Percentiles rank a stretch among this genome's conserved stretches.
These are phyloP conservation scores for Etheostoma perlongum DNA, from an alignment of 2,797 vertebrate species.

Conservation along the genomic window DNA sequence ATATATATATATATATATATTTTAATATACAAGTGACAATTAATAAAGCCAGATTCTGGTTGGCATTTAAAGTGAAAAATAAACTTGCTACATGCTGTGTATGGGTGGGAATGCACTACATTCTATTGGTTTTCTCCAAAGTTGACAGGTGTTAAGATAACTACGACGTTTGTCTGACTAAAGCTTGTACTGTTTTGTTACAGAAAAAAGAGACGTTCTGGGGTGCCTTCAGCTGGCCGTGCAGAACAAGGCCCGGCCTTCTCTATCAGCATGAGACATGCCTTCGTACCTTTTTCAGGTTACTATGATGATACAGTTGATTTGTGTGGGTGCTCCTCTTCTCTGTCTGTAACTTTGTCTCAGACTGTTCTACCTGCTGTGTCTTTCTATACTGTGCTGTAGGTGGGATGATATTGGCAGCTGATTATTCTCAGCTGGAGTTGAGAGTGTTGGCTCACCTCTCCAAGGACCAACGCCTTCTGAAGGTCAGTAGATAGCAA, in stretches of 20 bases:
- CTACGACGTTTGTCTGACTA: neutral
- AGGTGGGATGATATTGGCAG: slow-evolving; percentile 96
- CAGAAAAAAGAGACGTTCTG: slow-evolving; percentile 64
- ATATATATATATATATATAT: too few species aligned
- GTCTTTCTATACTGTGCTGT: slow-evolving; percentile 34
- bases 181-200: slow-evolving; percentile 10
- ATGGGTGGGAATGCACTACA: neutral
- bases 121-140: neutral
- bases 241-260: slow-evolving; percentile 85
- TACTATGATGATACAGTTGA: neutral
- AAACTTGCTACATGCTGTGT: neutral
- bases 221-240: slow-evolving; percentile 44
- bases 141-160: neutral
- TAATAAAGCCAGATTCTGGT: neutral
- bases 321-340: neutral
- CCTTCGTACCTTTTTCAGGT: slow-evolving; percentile 97
- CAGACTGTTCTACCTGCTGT: neutral
- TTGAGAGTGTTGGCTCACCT: slow-evolving; percentile 95
- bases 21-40: too few species aligned
- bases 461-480: slow-evolving; percentile 88
- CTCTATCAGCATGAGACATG: slow-evolving; percentile 95
- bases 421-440: slow-evolving; percentile 97
- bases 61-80: neutral
- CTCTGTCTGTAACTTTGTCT: neutral
- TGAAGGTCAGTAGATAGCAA: slow-evolving; percentile 75